phyloP scores from a whole-genome alignment of 2,888 invertebrate species.

The Drosophila mayaguana region DNA sequence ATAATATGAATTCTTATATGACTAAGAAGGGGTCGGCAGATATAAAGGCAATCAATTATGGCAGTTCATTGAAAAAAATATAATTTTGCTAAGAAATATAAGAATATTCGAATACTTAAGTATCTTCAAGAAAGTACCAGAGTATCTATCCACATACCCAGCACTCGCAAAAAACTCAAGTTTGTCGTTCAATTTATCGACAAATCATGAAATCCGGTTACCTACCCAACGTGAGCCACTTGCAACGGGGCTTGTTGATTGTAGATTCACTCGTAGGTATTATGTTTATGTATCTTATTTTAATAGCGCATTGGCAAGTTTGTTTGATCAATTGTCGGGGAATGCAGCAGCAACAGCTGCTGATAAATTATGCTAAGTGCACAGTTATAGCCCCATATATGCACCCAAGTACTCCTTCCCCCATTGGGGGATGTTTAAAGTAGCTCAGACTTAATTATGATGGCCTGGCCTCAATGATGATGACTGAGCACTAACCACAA shows the following conservation, averaged over 20 bases:
- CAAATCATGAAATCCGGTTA: conserved; percentile 74
- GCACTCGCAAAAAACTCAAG: neutral
- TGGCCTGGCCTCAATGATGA: conserved; percentile 61
- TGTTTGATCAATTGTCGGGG: conserved; percentile 80
- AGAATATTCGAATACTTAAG: too few relatives aligned
- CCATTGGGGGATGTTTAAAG: conserved; percentile 12
- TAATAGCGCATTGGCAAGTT: conserved; percentile 48
- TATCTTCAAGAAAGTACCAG: neutral
- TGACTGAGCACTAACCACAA: conserved; percentile 31
- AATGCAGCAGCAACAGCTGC: conserved; percentile 39
- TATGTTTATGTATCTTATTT: conserved; percentile 61
- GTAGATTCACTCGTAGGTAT: conserved; percentile 28
- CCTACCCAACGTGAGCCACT: conserved; percentile 54
- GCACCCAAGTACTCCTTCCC: neutral
- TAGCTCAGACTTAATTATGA: conserved; percentile 28
- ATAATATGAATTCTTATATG: neutral
- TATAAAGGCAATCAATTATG: neutral
- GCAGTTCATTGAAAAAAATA: neutral
- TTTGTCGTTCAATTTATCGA: conserved; percentile 69
- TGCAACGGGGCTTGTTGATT: conserved; percentile 10
- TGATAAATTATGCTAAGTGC: conserved; percentile 55
- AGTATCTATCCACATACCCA: conserved; percentile 10
- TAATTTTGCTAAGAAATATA: neutral
- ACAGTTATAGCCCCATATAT: neutral
- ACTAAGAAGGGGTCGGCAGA: neutral